phyloP scores from a whole-genome alignment of 2,888 invertebrate genomes.

The Lordiphosa andalusiaca region DNA sequence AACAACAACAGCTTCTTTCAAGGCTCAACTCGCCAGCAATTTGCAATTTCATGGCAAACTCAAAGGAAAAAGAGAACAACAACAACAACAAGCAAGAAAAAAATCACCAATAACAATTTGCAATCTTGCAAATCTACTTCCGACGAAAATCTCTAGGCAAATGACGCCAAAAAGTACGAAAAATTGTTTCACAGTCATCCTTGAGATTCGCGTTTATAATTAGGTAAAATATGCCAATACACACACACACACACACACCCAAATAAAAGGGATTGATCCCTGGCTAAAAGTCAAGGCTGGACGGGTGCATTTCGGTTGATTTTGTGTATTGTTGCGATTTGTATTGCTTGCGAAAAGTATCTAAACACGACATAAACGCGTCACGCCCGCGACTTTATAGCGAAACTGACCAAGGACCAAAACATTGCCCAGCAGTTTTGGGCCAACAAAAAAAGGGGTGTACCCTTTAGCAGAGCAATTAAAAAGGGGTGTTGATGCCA shows the following conservation, averaged over 20 bases:
- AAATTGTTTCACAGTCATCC: constrained; percentile 47
- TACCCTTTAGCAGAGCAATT: constrained; percentile 76
- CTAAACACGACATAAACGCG: constrained; percentile 71
- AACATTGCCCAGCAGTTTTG: constrained; percentile 45
- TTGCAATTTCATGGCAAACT: constrained; percentile 37
- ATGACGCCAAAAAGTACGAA: constrained; percentile 31
- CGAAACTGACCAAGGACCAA: constrained; percentile 37
- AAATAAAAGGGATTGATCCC: constrained; percentile 42
- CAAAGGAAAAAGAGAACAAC: constrained; percentile 18
- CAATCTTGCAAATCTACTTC: constrained; percentile 33
- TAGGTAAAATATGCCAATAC: constrained; percentile 39
- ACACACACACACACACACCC: not conserved
- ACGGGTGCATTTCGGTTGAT: constrained; percentile 53
- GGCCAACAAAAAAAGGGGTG: constrained; percentile 74
- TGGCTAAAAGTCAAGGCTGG: constrained; percentile 55
- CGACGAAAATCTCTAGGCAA: constrained; percentile 34
- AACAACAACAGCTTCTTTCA: constrained; percentile 24
- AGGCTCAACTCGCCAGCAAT: constrained; percentile 40
- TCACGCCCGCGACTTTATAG: constrained; percentile 62
- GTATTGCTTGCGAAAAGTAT: constrained; percentile 73
- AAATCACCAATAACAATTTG: constrained; percentile 33
- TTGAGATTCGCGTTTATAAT: constrained; percentile 37
- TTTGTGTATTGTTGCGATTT: constrained; percentile 54
- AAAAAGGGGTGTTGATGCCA: constrained; percentile 58
- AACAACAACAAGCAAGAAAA: not conserved